Conservation (phyloP, 2,888 invertebrate genomes). For the Tortrix viridana region DNA sequence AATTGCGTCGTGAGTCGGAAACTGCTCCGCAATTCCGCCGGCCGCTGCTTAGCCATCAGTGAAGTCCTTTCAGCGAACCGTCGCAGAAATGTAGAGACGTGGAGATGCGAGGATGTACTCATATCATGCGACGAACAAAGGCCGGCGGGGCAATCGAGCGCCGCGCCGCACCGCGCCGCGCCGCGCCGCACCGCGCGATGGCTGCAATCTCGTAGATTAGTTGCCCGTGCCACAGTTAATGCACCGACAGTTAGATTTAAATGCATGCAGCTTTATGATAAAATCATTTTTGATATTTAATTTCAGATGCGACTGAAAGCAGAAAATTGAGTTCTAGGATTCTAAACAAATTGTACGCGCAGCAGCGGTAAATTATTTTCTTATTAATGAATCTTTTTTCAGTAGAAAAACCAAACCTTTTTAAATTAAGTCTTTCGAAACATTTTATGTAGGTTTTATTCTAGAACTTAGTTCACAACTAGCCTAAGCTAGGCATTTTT, state of each 20-base stretch:
- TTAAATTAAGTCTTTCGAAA: too few relatives aligned
- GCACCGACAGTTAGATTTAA: neutral
- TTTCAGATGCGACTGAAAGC: too few relatives aligned
- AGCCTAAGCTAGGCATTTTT: too few relatives aligned
- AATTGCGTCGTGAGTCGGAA: constrained; percentile 16
- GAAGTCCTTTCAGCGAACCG: constrained; percentile 27
- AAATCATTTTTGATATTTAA: too few relatives aligned
- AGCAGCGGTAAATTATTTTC: too few relatives aligned
- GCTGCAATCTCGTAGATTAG: constrained; percentile 17
- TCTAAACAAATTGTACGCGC: too few relatives aligned
- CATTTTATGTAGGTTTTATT: too few relatives aligned
- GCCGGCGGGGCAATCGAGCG: constrained; percentile 24
- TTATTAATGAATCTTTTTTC: too few relatives aligned
- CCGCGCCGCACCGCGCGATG: neutral
- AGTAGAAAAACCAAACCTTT: too few relatives aligned
- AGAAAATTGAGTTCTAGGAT: too few relatives aligned
- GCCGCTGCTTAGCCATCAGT: constrained; percentile 27
- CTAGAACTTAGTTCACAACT: too few relatives aligned
- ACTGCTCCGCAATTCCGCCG: neutral
- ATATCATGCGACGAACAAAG: constrained; percentile 20
- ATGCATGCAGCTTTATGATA: neutral
- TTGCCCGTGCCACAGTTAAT: neutral
- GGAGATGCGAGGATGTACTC: constrained; percentile 22
- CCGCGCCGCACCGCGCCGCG: constrained; percentile 8
- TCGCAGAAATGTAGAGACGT: neutral